Conservation (phyloP, 2,797 vertebrate genomes). For the Cygnus olor region DNA sequence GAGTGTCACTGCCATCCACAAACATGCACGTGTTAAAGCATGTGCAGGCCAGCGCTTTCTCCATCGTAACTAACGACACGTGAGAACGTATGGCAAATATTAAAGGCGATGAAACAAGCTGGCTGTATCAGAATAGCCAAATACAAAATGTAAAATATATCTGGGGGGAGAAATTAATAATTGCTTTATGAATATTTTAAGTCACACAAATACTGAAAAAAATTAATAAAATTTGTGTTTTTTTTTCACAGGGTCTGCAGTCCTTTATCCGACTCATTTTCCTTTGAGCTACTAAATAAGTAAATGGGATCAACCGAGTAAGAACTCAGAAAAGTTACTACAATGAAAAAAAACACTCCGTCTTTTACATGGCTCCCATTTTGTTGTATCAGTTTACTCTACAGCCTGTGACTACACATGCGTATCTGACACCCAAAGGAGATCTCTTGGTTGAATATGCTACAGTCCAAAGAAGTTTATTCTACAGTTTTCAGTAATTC, state of each 20-base stretch:
- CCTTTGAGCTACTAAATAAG: background rate
- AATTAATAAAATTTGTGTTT: background rate
- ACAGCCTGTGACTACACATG: background rate
- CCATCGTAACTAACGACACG: background rate
- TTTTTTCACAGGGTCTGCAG: slow-evolving; percentile 17
- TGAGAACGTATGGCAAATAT: background rate
- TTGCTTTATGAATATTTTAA: background rate
- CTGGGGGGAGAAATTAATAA: background rate
- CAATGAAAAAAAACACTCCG: background rate
- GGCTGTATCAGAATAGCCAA: background rate
- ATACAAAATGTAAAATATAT: background rate
- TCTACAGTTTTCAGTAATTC: background rate
- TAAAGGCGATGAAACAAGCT: background rate
- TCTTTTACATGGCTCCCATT: background rate
- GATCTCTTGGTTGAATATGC: background rate
- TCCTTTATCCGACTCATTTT: background rate
- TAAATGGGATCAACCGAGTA: background rate
- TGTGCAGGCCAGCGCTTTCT: background rate
- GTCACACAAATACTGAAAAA: background rate
- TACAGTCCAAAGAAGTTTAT: background rate
- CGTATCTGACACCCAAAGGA: background rate
- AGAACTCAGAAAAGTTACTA: background rate
- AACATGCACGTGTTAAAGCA: background rate
- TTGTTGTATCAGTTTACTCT: background rate
- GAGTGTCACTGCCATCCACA: background rate